These are phyloP conservation scores for Ceratosolen solmsi DNA, from an alignment of 1,140 invertebrate genomes.

Conservation along the genomic window DNA sequence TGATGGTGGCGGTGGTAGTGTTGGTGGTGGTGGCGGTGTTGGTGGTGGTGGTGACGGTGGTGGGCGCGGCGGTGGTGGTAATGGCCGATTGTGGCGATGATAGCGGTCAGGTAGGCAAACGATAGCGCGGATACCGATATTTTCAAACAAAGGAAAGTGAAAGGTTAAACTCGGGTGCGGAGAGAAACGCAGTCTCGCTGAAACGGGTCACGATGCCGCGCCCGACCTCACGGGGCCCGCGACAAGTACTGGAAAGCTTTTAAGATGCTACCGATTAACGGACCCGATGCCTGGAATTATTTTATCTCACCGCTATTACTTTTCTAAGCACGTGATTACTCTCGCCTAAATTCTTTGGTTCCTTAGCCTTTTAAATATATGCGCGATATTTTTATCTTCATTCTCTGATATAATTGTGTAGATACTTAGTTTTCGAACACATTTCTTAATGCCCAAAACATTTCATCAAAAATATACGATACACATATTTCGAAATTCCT, in stretches of 20 bases:
- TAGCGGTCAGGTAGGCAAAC: not conserved
- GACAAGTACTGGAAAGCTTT: not conserved
- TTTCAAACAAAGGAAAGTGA: constrained; percentile 69
- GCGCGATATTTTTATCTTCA: too few relatives aligned
- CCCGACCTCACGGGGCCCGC: constrained; percentile 12
- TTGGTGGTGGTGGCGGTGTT: too few relatives aligned
- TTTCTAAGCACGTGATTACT: not conserved
- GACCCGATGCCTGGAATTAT: not conserved
- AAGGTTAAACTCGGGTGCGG: constrained; percentile 58
- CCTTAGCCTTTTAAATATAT: too few relatives aligned
- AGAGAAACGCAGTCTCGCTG: constrained; percentile 19
- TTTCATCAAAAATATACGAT: not conserved
- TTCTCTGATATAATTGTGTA: too few relatives aligned
- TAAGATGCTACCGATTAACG: constrained; percentile 31
- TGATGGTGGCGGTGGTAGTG: too few relatives aligned
- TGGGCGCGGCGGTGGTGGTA: too few relatives aligned
- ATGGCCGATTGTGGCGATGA: too few relatives aligned
- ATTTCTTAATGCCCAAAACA: not conserved
- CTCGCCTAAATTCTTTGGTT: not conserved
- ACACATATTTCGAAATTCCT: not conserved
- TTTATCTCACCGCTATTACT: too few relatives aligned
- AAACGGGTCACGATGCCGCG: constrained; percentile 54
- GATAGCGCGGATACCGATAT: not conserved
- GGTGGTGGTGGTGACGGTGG: not conserved
- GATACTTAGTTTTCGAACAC: too few relatives aligned